Conservation (phyloP, 53 echinoderm and acorn worm species). For the Echinarachnius parma region DNA sequence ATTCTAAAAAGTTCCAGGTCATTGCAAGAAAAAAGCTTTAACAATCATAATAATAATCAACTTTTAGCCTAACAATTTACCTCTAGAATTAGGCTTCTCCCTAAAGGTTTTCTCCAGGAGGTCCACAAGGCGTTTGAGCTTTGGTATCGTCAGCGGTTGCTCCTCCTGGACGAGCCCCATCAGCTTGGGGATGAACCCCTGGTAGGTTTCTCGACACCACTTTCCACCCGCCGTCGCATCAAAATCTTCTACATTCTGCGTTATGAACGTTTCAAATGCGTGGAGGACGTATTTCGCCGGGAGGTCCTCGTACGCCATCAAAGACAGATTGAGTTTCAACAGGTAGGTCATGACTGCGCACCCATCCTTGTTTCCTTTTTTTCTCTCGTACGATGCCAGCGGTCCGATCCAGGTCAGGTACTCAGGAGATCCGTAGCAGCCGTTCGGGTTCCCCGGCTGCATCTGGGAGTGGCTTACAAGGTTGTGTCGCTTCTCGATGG, state of each 20-base stretch:
- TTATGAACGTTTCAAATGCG: slow-evolving; percentile 50
- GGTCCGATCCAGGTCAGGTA: slow-evolving; percentile 51
- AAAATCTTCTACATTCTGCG: background rate
- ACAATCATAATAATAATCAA: too few relatives aligned
- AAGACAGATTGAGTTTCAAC: slow-evolving; percentile 58
- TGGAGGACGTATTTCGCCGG: slow-evolving; percentile 48
- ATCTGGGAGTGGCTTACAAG: too few relatives aligned
- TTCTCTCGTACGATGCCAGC: slow-evolving; percentile 14
- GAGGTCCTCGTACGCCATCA: slow-evolving; percentile 66
- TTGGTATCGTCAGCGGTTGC: slow-evolving; percentile 40
- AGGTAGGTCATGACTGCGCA: slow-evolving; percentile 33
- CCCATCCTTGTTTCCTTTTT: slow-evolving; percentile 13
- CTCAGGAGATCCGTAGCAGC: slow-evolving; percentile 25
- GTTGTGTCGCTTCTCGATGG: slow-evolving; percentile 50
- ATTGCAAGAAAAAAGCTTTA: too few relatives aligned
- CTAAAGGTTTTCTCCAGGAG: slow-evolving; percentile 27
- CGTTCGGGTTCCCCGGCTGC: slow-evolving; percentile 5
- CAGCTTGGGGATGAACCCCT: slow-evolving; percentile 18
- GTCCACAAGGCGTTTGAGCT: slow-evolving; percentile 30
- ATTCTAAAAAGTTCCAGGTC: too few relatives aligned
- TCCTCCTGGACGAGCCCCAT: slow-evolving; percentile 5
- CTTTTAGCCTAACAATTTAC: slow-evolving; percentile 17
- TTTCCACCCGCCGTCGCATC: background rate
- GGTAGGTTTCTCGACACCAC: slow-evolving; percentile 10
- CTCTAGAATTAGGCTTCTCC: slow-evolving; percentile 49